Base-by-base conservation (phyloP, 2,888 invertebrate genomes). In the Leptinotarsa peninsularis region DNA sequence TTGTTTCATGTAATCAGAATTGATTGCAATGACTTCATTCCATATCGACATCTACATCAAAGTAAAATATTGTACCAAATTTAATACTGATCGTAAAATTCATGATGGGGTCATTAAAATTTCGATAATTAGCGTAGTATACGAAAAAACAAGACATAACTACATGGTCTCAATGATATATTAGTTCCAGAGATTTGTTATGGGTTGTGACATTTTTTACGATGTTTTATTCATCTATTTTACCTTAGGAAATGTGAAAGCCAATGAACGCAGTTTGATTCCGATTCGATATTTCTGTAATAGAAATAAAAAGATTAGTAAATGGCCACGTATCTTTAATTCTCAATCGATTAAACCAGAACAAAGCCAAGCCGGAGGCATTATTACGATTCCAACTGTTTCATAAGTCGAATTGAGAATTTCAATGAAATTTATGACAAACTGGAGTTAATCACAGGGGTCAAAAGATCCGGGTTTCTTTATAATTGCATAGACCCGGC, bases 391-490 rank as follows among this genome's bases (percentile, higher is more conserved):
- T 63, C 27, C 27, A n/a, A 63, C 14, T 17, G 27, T 63, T 63
- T 63, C 63, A 33, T 33, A 63, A 63, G 7, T 27, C 33, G 27
- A n/a, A 63, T 63, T 63, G 27, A 63, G 63, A 7, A 63, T 63
- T 63, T 63, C 63, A 63, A 33, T 63, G 63, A 33, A 63, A 63
- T 63, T 63, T 63, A 63, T 33, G 63, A 63, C 63, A 63, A 27
- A 33, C 63, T 33, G 33, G 27, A 63, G 27, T 63, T 63, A 63
- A 63, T 63, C 63, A 63, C 63, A 63, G 63, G 14, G 27, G 33
- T 63, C 63, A 63, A 17, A 27, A 33, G 63, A 63, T 63, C 63
- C 63, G 63, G 63, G 27, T 63, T 63, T 14, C 33, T 63, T 23
- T 21, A 58, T 58, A 58, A 58, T 21, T 21, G 58, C 58, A 58